These are phyloP conservation scores for Tympanoctomys barrerae DNA, from an alignment of 2,797 vertebrate genomes.

Conservation along the genomic window DNA sequence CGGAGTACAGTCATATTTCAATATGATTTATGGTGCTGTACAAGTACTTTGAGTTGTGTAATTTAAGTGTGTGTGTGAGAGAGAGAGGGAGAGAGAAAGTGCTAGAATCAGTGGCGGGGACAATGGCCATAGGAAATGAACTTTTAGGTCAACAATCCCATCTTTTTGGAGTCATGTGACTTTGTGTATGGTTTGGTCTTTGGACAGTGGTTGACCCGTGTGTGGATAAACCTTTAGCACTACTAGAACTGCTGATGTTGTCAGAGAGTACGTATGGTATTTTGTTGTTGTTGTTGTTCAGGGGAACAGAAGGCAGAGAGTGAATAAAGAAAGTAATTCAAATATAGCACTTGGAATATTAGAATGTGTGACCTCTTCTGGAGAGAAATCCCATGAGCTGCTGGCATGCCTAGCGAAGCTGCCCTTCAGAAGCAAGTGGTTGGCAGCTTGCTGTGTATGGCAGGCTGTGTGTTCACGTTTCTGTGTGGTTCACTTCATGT, in stretches of 20 bases:
- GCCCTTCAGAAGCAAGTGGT: background rate
- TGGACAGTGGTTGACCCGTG: background rate
- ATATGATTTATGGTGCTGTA: conserved; percentile 5
- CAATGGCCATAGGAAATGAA: background rate
- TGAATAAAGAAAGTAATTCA: background rate
- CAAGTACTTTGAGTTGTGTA: conserved; percentile 12
- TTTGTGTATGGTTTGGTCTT: background rate
- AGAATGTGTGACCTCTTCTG: conserved; percentile 2
- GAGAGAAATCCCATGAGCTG: background rate
- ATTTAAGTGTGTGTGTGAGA: background rate
- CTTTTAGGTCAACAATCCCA: background rate
- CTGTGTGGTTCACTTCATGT: background rate
- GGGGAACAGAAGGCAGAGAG: background rate
- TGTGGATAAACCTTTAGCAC: background rate
- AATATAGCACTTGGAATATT: background rate
- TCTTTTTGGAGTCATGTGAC: background rate
- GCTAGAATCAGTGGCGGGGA: background rate
- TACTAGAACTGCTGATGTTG: background rate
- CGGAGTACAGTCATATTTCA: background rate
- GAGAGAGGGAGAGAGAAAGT: background rate
- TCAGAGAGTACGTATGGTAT: background rate
- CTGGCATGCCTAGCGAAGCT: background rate
- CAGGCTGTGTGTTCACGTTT: background rate
- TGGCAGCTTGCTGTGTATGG: background rate
- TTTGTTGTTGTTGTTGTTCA: background rate